Percentiles rank a stretch among this genome's conserved stretches.
phyloP scores from a whole-genome alignment of 1,140 invertebrate genomes.

The Papilio aristodemus region DNA sequence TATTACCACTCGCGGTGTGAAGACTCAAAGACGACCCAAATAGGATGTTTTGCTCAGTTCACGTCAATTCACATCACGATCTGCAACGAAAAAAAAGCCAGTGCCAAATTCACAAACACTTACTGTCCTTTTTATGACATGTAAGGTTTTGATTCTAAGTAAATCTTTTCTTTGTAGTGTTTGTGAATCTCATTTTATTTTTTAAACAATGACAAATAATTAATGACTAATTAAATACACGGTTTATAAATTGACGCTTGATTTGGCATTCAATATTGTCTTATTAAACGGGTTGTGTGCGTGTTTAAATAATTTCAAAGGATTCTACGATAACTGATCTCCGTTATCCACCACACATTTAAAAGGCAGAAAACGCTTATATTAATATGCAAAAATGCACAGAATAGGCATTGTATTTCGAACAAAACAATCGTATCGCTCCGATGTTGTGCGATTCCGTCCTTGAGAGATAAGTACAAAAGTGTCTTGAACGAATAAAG shows the following conservation, averaged over 20 bases:
- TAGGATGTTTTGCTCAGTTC: too few relatives aligned
- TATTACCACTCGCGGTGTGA: too few relatives aligned
- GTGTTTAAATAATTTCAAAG: background rate
- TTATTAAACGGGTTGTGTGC: background rate
- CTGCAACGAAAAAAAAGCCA: too few relatives aligned
- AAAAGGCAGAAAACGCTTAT: constrained; percentile 16
- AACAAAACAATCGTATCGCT: constrained; percentile 34
- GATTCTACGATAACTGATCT: background rate
- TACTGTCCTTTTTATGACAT: too few relatives aligned
- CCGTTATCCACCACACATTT: background rate
- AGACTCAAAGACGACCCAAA: too few relatives aligned
- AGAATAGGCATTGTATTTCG: constrained; percentile 37
- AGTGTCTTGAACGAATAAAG: constrained; percentile 26
- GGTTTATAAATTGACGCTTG: background rate
- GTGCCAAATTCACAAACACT: too few relatives aligned
- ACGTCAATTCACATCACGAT: too few relatives aligned
- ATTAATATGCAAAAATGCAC: constrained; percentile 35
- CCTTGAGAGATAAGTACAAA: constrained; percentile 34
- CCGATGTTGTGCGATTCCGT: constrained; percentile 19
- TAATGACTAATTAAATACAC: background rate
- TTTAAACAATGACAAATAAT: too few relatives aligned
- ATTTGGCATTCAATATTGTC: background rate
- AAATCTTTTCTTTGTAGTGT: too few relatives aligned
- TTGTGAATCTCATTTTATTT: too few relatives aligned
- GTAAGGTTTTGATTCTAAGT: too few relatives aligned